These are phyloP conservation scores for Caenorhabditis latens DNA, from an alignment of 1,140 invertebrate genomes.

Conservation along the genomic window DNA sequence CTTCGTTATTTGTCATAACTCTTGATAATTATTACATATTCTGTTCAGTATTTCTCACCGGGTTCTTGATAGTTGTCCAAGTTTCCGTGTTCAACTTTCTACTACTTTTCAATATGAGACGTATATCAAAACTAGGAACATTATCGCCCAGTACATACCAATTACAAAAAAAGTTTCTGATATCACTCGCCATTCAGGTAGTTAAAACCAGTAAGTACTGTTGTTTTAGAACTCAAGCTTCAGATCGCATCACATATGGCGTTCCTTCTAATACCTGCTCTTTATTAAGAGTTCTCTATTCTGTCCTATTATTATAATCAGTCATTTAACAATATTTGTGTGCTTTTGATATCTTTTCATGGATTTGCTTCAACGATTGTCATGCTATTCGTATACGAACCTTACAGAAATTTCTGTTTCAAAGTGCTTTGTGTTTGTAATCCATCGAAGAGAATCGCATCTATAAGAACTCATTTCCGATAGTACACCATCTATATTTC, in stretches of 20 bases:
- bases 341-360: not conserved
- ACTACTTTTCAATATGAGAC: not conserved
- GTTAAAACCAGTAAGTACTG: not conserved
- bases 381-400: not conserved
- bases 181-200: not conserved
- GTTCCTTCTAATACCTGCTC: not conserved
- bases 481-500: too few species aligned
- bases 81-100: not conserved
- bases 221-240: not conserved
- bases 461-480: too few species aligned
- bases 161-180: not conserved
- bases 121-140: not conserved
- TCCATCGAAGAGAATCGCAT: too few species aligned
- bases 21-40: not conserved
- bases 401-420: not conserved
- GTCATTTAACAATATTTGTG: not conserved
- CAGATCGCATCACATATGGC: not conserved
- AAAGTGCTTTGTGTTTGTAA: not conserved
- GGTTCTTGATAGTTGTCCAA: not conserved
- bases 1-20: not conserved
- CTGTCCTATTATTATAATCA: not conserved
- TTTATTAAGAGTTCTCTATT: not conserved
- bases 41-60: not conserved
- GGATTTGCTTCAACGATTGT: not conserved
- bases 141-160: not conserved